phyloP scores from a whole-genome alignment of 2,797 vertebrate species.

The Sciurus carolinensis region DNA sequence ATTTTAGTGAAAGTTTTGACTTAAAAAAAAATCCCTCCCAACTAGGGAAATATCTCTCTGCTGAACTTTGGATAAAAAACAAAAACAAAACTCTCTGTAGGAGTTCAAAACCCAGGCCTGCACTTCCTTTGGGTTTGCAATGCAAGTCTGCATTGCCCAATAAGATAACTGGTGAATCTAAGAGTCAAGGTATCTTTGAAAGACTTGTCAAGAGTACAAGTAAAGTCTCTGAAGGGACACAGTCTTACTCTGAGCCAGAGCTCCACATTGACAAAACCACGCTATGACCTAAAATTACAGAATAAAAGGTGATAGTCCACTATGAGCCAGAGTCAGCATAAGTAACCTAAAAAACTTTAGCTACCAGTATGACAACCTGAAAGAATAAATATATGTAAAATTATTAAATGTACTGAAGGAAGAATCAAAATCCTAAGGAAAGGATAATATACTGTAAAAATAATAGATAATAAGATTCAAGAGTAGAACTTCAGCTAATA shows the following conservation, averaged over 20 bases:
- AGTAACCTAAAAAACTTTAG: not conserved
- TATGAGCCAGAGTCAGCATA: not conserved
- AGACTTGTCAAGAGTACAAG: not conserved
- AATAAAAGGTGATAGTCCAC: not conserved
- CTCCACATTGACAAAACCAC: not conserved
- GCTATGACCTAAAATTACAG: not conserved
- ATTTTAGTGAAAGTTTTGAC: not conserved
- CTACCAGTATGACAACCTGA: not conserved
- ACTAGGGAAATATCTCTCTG: not conserved
- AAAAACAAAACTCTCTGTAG: not conserved
- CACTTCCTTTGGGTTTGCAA: not conserved
- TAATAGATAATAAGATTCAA: not conserved
- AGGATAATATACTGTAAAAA: not conserved
- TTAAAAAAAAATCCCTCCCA: not conserved
- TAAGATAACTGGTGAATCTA: not conserved
- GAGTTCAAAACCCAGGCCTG: not conserved
- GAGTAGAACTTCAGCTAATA: not conserved
- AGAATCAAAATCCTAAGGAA: constrained; percentile 1
- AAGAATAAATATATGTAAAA: not conserved
- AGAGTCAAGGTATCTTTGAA: not conserved
- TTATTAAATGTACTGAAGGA: constrained; percentile 15
- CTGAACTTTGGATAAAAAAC: not conserved
- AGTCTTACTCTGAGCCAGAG: not conserved
- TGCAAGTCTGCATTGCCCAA: not conserved
- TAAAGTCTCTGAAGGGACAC: not conserved